These are phyloP conservation scores for Platerodrilus igneus DNA, from an alignment of 2,888 invertebrate genomes.

Conservation along the genomic window DNA sequence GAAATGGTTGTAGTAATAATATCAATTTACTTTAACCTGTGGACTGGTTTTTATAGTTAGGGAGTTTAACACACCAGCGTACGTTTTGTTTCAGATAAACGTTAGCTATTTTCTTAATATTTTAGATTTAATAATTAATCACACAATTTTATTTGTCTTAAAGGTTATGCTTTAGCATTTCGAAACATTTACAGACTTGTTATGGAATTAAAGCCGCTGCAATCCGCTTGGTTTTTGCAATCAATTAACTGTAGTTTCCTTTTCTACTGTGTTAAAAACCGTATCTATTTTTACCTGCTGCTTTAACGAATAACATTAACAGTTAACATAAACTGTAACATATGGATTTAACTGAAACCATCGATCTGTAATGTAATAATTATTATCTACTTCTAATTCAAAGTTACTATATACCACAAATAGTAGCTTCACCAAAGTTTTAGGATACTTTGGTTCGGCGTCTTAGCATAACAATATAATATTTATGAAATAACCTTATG, in stretches of 20 bases:
- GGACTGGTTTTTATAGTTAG: no score
- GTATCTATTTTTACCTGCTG: slow-evolving; percentile 11
- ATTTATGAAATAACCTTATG: slow-evolving; percentile 52
- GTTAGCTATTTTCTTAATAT: no score
- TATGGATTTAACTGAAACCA: slow-evolving; percentile 50
- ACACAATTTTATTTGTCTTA: no score
- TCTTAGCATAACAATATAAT: slow-evolving; percentile 52
- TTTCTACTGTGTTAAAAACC: slow-evolving; percentile 10
- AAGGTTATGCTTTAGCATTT: no score
- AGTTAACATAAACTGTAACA: slow-evolving; percentile 49
- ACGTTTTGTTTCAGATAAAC: no score
- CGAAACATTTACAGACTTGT: no score
- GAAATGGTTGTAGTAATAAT: no score
- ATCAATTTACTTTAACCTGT: no score
- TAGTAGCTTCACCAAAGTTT: slow-evolving; percentile 40
- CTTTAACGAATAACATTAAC: slow-evolving; percentile 49
- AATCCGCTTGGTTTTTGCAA: no score
- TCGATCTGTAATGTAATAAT: slow-evolving; percentile 48
- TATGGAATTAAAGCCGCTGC: no score
- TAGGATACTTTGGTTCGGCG: slow-evolving; percentile 39
- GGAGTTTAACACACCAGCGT: no score
- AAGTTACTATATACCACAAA: slow-evolving; percentile 53
- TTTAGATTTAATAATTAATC: no score
- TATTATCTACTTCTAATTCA: slow-evolving; percentile 51
- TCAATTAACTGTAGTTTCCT: slow-evolving; percentile 13